phyloP scores from a whole-genome alignment of 2,888 invertebrate genomes.

The Mystacides longicornis region DNA sequence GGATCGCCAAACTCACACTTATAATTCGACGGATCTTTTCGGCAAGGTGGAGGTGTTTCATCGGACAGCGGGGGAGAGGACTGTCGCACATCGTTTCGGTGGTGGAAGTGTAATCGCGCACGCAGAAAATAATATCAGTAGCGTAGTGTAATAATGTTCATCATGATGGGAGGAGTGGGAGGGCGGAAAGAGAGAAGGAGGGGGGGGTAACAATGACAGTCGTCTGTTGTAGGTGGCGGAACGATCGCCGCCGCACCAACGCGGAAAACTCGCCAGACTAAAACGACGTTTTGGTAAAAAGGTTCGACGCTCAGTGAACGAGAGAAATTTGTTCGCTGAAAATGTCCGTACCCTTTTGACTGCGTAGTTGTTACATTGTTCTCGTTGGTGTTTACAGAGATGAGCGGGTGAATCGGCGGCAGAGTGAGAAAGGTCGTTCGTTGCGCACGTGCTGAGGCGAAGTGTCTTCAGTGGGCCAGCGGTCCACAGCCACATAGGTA shows the following conservation, averaged over 20 bases:
- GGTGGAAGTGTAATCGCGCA: not conserved
- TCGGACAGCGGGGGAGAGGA: not conserved
- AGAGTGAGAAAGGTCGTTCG: slow-evolving; percentile 14
- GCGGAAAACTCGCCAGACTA: not conserved
- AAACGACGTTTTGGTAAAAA: not conserved
- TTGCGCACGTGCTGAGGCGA: too few species aligned
- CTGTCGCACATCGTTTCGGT: not conserved
- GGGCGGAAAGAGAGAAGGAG: not conserved
- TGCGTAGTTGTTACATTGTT: too few species aligned
- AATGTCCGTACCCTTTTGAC: too few species aligned
- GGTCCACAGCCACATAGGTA: too few species aligned
- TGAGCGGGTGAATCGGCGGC: not conserved
- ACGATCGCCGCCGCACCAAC: not conserved
- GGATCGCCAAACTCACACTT: not conserved
- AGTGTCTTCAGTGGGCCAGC: too few species aligned
- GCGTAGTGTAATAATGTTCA: not conserved
- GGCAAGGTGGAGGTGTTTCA: not conserved
- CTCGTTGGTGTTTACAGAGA: not conserved
- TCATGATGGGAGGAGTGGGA: not conserved
- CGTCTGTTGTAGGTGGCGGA: not conserved
- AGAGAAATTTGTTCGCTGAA: not conserved
- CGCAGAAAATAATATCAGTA: not conserved
- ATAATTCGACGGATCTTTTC: not conserved
- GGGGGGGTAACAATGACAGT: not conserved
- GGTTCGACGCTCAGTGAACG: not conserved